Percentiles rank a stretch among this genome's conserved stretches.
Evolutionary conservation across 2,113 vertebrate species (phyloP).

Genomic region (Poecile atricapillus): DNA sequence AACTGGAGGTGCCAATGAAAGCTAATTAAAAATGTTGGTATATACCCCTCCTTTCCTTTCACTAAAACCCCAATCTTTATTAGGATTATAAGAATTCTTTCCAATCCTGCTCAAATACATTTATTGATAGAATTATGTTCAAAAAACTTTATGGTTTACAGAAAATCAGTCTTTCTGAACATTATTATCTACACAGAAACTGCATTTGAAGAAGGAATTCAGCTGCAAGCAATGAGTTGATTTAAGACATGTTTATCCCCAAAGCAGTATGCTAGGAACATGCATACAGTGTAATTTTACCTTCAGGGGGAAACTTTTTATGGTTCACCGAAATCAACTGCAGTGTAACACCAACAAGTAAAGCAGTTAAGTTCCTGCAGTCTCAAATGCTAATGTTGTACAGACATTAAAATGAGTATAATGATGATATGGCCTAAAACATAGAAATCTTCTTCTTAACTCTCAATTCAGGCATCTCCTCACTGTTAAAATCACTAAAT

Average conservation of each 20-base stretch:
- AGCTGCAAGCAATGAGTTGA: slow-evolving; percentile 76
- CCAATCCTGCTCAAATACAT: background rate
- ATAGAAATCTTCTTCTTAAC: background rate
- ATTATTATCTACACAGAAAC: slow-evolving; percentile 64
- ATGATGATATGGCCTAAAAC: slow-evolving; percentile 3
- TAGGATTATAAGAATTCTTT: background rate
- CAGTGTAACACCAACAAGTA: slow-evolving; percentile 19
- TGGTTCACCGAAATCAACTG: slow-evolving; percentile 76
- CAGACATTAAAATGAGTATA: background rate
- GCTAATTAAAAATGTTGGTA: background rate
- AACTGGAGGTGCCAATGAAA: background rate
- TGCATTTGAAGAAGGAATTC: slow-evolving; percentile 66
- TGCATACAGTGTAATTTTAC: slow-evolving; percentile 79
- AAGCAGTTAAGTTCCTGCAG: slow-evolving; percentile 16
- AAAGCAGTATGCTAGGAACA: slow-evolving; percentile 80
- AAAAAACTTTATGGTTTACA: slow-evolving; percentile 25
- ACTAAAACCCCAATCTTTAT: background rate
- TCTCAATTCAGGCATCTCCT: background rate
- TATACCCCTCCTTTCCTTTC: background rate
- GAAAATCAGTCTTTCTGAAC: slow-evolving; percentile 46
- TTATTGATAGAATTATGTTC: background rate
- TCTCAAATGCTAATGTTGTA: slow-evolving; percentile 11
- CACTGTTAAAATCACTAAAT: background rate
- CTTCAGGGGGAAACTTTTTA: slow-evolving; percentile 78
- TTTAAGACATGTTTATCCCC: slow-evolving; percentile 85